Conservation (phyloP, 1,140 invertebrate species). For the Caerostris darwini region DNA sequence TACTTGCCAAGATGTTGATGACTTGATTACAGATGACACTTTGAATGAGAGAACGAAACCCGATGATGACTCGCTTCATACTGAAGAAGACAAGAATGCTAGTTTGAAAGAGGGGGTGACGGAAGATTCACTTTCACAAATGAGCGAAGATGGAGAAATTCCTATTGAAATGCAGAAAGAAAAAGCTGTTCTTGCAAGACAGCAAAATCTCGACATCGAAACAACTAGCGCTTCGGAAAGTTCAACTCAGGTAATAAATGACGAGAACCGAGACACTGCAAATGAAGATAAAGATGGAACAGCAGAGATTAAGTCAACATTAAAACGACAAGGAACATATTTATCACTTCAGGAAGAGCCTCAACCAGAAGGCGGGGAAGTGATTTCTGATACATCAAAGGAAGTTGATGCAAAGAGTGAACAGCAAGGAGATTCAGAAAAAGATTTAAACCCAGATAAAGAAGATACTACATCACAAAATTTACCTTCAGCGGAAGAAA, state of each 20-base stretch:
- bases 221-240: constrained; percentile 8
- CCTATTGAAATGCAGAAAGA: constrained; percentile 32
- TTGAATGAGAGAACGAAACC: constrained; percentile 35
- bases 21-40: constrained; percentile 64
- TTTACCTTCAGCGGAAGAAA: neutral
- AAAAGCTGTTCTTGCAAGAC: constrained; percentile 56
- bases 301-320: neutral
- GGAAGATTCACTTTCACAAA: constrained; percentile 32
- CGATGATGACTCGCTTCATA: neutral
- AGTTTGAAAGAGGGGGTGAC: neutral
- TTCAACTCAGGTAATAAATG: constrained; percentile 5
- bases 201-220: constrained; percentile 33
- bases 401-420: neutral
- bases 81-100: neutral
- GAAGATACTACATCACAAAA: neutral
- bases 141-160: neutral
- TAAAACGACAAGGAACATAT: constrained; percentile 40
- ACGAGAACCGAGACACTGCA: neutral
- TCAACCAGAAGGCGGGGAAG: neutral
- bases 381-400: neutral
- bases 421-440: no score
- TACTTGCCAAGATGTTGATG: constrained; percentile 62
- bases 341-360: neutral
- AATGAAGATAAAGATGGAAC: neutral
- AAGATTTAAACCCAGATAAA: neutral